Evolutionary conservation across 2,888 invertebrate genomes (phyloP), one percentile per base, ranked within the genome.

Genomic region (Pandemis heparana): DNA sequence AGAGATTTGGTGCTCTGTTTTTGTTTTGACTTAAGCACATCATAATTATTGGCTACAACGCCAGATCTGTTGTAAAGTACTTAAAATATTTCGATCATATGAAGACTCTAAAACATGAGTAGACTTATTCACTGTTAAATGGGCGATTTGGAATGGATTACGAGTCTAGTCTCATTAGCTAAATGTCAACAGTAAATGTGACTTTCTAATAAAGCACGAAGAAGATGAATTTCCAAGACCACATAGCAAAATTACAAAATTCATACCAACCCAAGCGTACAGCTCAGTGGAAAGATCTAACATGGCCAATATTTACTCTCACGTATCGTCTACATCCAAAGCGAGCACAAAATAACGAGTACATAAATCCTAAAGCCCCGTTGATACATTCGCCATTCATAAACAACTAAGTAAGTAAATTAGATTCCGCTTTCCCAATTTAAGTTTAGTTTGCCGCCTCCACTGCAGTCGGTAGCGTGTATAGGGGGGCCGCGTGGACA

Each of bases 401-500:
- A 65, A 51, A 65, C 65, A 51, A 65, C 64, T 65, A 65, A 65
- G 65, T 64, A 48, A 46, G 23, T 65, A 65, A 65, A 51, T 65
- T 65, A 48, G 65, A 51, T 51, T 32, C 16, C 32, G 65, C 59
- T 68, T 71, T 68, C 63, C 67, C 74, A 74, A 74, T 74, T 74
- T 70, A 70, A 74, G 70, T 70, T 74, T 12, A 59, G 64, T 68
- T 69, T 75, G 73, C 73, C 73, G 53, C 66, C 65, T 75, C 72
- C 72, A 66, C 62, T 53, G 48, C 67, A 46, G 39, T 10, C 48
- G 64, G 16, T 70, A 89, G 88, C 83, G 89, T 86, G 83, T 84
- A 87, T 85, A 87, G 69, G 79, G 85, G 81, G 85, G 90, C 88
- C 88, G 91, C 91, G 92, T 92, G 94, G 94, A 93, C 94, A 92